Evolutionary conservation across 2,888 invertebrate species (phyloP).

Genomic region (Danaus chrysippus): DNA sequence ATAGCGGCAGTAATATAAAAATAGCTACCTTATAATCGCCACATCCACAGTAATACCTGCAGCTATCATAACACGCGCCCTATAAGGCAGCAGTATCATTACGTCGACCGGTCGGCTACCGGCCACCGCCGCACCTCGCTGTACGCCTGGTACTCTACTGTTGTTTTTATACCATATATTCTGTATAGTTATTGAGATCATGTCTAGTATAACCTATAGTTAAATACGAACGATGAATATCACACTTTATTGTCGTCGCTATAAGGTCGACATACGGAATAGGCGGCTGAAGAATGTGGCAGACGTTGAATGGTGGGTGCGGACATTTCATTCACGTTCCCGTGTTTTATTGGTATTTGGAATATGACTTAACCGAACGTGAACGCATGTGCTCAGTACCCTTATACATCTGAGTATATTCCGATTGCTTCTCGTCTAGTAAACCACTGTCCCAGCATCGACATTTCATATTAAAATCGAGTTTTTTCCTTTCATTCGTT

Average conservation of each 20-base stretch:
- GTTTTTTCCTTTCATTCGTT: no score
- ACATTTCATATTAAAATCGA: no score
- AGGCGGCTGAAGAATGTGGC: conserved; percentile 31
- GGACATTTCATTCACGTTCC: conserved; percentile 67
- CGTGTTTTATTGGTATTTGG: conserved; percentile 57
- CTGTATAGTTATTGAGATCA: conserved; percentile 62
- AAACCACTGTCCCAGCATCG: neutral
- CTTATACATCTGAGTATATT: conserved; percentile 20
- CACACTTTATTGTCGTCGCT: conserved; percentile 6
- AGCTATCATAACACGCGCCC: conserved; percentile 68
- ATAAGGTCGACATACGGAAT: conserved; percentile 17
- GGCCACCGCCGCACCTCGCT: conserved; percentile 54
- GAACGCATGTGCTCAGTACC: conserved; percentile 28
- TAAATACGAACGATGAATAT: conserved; percentile 15
- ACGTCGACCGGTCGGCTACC: conserved; percentile 65
- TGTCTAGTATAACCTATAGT: conserved; percentile 35
- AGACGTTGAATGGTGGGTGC: conserved; percentile 53
- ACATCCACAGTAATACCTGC: conserved; percentile 54
- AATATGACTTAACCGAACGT: conserved; percentile 49
- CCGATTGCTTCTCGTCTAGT: conserved; percentile 25
- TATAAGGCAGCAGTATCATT: conserved; percentile 75
- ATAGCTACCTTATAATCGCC: conserved; percentile 29
- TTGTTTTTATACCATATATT: conserved; percentile 65
- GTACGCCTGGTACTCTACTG: conserved; percentile 65
- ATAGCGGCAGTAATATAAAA: neutral